Evolutionary conservation across 1,140 invertebrate species (phyloP), one percentile per base, ranked within the genome.

Genomic region (Coenobita brevimanus): DNA sequence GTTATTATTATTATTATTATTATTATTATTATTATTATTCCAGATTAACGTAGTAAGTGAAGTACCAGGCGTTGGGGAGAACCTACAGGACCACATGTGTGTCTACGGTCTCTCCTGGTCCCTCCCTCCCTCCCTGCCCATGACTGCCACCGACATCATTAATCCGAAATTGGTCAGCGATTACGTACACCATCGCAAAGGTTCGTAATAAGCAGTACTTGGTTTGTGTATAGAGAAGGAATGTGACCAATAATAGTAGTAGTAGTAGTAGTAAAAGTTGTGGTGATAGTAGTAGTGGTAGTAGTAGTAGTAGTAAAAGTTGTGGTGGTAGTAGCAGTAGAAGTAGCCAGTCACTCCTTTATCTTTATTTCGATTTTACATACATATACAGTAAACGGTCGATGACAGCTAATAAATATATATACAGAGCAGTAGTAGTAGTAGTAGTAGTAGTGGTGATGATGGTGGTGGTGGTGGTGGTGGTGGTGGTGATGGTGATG

Each of bases 41-140:
- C 64, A 87, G n/a, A 94, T 97, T 0, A 94, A 94, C 0, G 92
- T 95, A 0, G 92, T 97, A 2, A 93, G 94, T 82, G 95, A 97
- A 93, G 93, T 96, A 24, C 95, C 96, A 0, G 85, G 85, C 2
- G 97, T 98, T 2, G 97, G 97, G 0, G 93, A 96, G 78, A 98
- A 98, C 92, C 93, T 98, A 0, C 97, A 97, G 92, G 97, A 98
- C 92, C 97, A 98, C 91, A 95, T 98, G 46, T 87, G 85, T 13
- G 75, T 87, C 17, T 87, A 80, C 64, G 85, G 85, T 17, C 85
- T 87, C 0, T 80, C 76, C 76, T 87, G 85, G 85, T 69, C 38
- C 2, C 43, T 81, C 8, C 43, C 38, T 1, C 21, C 46, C 0
- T 3, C 30, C 24, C 3, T 50, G 1, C 62, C 76, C 27, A 87